These are phyloP conservation scores for Pangasianodon hypophthalmus DNA, from an alignment of 2,113 vertebrate species.

Conservation along the genomic window DNA sequence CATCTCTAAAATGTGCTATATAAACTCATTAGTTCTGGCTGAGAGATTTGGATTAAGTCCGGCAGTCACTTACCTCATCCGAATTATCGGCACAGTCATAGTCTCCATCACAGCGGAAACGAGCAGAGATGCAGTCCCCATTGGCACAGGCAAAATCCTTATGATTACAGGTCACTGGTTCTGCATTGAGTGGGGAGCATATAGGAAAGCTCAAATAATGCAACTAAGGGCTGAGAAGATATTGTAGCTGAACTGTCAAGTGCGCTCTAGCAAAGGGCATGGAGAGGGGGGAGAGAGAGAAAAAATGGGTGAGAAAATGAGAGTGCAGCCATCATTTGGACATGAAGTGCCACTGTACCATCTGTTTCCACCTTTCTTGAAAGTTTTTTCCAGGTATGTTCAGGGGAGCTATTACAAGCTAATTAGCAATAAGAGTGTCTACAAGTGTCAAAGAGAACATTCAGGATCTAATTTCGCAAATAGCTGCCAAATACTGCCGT, in stretches of 20 bases:
- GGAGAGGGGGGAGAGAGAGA: not conserved
- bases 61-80: conserved; percentile 83
- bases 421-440: conserved; percentile 33
- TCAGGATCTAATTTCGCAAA: not conserved
- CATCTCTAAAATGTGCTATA: conserved; percentile 1
- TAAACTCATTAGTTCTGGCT: not conserved
- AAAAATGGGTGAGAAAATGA: conserved; percentile 4
- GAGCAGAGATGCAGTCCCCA: conserved; percentile 92
- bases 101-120: conserved; percentile 96
- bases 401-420: conserved; percentile 40
- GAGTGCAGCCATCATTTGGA: conserved; percentile 19
- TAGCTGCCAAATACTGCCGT: not conserved
- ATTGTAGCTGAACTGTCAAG: not conserved
- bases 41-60: not conserved
- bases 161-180: conserved; percentile 90
- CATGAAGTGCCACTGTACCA: conserved; percentile 39
- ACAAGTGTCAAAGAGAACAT: conserved; percentile 29
- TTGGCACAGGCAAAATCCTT: conserved; percentile 93
- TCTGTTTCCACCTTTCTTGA: conserved; percentile 39
- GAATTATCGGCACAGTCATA: conserved; percentile 95
- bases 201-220: conserved; percentile 23
- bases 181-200: conserved; percentile 66
- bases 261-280: not conserved
- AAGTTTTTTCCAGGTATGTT: conserved; percentile 31
- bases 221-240: not conserved